phyloP scores from a whole-genome alignment of 2,888 invertebrate genomes.

The Byasa hedistus region DNA sequence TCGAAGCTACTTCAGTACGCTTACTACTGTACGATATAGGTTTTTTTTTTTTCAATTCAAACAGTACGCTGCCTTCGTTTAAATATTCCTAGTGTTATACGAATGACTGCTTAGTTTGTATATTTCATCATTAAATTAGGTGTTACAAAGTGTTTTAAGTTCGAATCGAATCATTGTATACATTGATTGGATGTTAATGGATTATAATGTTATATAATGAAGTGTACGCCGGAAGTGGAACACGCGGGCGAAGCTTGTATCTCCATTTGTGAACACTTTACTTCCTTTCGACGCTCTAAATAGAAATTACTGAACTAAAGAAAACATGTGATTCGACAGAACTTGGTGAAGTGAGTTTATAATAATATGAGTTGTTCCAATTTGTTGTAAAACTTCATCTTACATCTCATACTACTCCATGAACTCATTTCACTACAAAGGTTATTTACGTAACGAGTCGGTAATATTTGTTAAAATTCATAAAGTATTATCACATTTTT shows the following conservation, averaged over 20 bases:
- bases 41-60: conserved; percentile 41
- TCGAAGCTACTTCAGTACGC: conserved; percentile 72
- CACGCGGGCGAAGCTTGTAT: neutral
- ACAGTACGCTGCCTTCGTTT: conserved; percentile 57
- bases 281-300: too few relatives aligned
- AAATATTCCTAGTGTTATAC: conserved; percentile 68
- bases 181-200: conserved; percentile 44
- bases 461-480: conserved; percentile 7
- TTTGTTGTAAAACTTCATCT: neutral
- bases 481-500: conserved; percentile 28
- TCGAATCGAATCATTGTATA: conserved; percentile 52
- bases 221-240: conserved; percentile 13
- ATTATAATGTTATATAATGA: conserved; percentile 6
- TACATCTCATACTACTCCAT: neutral
- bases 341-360: conserved; percentile 10
- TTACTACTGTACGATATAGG: conserved; percentile 70
- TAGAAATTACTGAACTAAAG: too few relatives aligned
- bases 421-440: conserved; percentile 9
- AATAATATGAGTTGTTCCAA: conserved; percentile 6
- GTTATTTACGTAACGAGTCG: neutral
- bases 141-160: conserved; percentile 60
- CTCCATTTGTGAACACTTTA: too few relatives aligned
- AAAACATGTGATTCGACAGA: neutral
- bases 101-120: conserved; percentile 79
- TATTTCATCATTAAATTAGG: conserved; percentile 59